Base-by-base conservation (phyloP, 2,113 vertebrate species). In the Cathartes aura region DNA sequence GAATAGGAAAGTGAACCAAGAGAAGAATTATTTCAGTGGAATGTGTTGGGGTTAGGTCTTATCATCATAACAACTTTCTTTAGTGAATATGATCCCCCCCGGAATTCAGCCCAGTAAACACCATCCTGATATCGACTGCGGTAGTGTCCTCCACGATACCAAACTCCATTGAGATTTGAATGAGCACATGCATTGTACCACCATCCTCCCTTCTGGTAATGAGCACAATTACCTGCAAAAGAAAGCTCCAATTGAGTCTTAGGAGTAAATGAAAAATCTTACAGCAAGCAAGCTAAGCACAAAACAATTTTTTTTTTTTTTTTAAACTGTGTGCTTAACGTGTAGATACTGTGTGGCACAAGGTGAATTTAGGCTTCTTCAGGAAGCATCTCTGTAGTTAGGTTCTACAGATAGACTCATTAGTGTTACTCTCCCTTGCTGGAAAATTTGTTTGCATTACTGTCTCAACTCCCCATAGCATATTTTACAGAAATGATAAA, bases 41-140 rank as follows among this genome's bases (percentile, higher is more conserved):
- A 99, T 42, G 99, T 99, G 97, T 99, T 99, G 38, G 99, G 99
- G 62, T 99, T 99, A 32, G 99, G 99, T 79, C 99, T 98, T 93
- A 99, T 99, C 99, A 99, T 99, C 99, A 99, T 99, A 84, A 99
- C 98, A 73, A 99, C 99, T 97, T 99, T 99, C 98, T 99, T 99
- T 11, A 99, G 97, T 1, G 99, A 99, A 73, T 99, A 99, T 17
- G 99, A 99, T 11, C 99, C 99, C 30, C 99, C 99, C 62, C 99
- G 98, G 98, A 99, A 99, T 96, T 99, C 99, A 2, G 99, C 99
- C 99, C 99, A 99, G 97, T 99, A 99, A 68, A 99, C 99, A 0
- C 99, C 99, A 1, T 99, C 99, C 96, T 99, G 99, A 72, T 99
- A 99, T 0, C 99, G 99, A 72, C 99, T 99, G 82, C 99, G 99